Percentiles rank a stretch among this genome's conserved stretches.
Conservation (phyloP, 2,113 vertebrate species). For the Aplodontia rufa region DNA sequence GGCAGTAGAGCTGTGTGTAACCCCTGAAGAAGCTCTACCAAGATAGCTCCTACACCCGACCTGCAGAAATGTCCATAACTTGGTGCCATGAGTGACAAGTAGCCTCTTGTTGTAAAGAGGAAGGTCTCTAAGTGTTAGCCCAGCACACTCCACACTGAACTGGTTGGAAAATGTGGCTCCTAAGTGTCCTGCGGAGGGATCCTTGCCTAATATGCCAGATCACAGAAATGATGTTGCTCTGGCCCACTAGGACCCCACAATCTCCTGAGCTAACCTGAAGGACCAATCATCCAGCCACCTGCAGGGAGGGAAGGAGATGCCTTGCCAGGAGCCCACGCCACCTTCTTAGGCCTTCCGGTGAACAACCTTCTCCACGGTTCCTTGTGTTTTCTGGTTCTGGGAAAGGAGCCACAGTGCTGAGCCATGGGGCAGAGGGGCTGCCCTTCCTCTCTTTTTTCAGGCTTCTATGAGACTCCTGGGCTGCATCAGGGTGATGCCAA, state of each 20-base stretch:
- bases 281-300: rapidly evolving
- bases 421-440: rapidly evolving
- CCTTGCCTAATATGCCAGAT: rapidly evolving
- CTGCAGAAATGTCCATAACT: background rate
- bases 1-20: no score
- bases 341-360: background rate
- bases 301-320: background rate
- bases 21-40: background rate
- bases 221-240: rapidly evolving
- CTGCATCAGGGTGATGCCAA: background rate
- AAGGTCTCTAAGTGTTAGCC: background rate
- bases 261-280: background rate
- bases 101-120: background rate
- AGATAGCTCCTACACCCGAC: background rate
- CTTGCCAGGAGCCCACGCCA: rapidly evolving
- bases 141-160: no score
- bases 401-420: rapidly evolving
- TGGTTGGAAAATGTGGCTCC: background rate
- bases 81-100: background rate
- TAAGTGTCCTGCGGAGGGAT: background rate
- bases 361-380: rapidly evolving
- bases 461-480: background rate
- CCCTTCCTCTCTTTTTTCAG: background rate
- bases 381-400: rapidly evolving
- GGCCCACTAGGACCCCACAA: background rate